Evolutionary conservation across 2,888 invertebrate species (phyloP), one percentile per base, ranked within the genome.

Genomic region (Apamea anceps): DNA sequence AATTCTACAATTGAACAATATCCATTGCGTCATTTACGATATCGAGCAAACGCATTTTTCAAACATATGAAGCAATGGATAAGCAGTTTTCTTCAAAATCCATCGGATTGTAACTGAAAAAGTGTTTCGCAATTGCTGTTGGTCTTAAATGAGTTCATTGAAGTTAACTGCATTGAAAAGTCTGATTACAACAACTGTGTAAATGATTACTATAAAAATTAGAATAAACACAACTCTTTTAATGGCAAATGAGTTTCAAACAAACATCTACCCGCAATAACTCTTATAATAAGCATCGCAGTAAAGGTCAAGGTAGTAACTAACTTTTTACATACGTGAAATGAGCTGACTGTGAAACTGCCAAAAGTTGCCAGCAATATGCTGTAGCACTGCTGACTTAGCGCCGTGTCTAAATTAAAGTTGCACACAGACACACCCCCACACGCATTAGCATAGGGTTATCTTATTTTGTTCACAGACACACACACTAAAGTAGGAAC

Each of bases 391-490:
- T 75, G 77, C 67, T 74, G 80, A 87, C 79, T 83, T 79, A 70
- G 77, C 77, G 28, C 67, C 54, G 67, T 7, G 72, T 75, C 72
- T 80, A 89, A 87, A 89, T 87, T 89, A 85, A 79, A 71, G 80
- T 85, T 63, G 54, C 85, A 80, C 82, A 82, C 72, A 32, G 42
- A 68, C 32, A 67, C 42, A 57, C 1, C n/a, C 28, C 0, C 28
- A n/a, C 66, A 45, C 32, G 71, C 48, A 48, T 12, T 7, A 45
- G 12, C 28, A 28, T 32, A 63, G n/a, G 42, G 45, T 54, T 54
- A 54, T 57, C 28, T 82, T 66, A 54, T 8, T 45, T 60, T 65
- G 42, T 25, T 10, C 8, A 65, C 48, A 74, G 48, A 32, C 28
- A 70, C 25, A 70, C 68, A 60, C 67, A 42, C 37, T 48, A 18